Conservation (phyloP, 1,140 invertebrate species). For the Daktulosphaira vitifoliae region DNA sequence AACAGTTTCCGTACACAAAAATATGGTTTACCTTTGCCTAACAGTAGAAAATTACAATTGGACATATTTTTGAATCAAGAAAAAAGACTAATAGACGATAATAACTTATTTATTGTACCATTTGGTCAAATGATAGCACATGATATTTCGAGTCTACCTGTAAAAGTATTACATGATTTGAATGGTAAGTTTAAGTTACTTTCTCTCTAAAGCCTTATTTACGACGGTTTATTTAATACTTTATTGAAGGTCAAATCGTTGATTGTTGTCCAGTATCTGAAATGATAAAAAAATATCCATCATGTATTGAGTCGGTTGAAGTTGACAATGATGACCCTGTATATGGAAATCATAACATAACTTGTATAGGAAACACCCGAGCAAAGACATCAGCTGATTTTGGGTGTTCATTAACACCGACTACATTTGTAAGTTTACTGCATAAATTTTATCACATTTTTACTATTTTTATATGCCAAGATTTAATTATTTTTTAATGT, state of each 20-base stretch:
- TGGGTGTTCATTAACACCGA: neutral
- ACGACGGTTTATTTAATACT: too few species aligned
- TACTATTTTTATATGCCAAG: too few species aligned
- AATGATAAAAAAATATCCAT: neutral
- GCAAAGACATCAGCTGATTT: neutral
- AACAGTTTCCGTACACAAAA: neutral
- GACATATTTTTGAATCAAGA: neutral
- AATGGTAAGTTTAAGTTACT: neutral
- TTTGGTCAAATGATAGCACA: constrained; percentile 4
- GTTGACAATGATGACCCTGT: constrained; percentile 9
- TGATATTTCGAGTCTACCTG: neutral
- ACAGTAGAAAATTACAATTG: neutral
- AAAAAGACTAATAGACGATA: neutral
- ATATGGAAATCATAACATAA: neutral
- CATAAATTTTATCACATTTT: neutral
- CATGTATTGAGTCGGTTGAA: neutral
- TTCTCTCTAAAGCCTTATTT: too few species aligned
- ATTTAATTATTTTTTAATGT: too few species aligned
- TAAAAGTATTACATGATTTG: neutral
- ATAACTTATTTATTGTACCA: neutral
- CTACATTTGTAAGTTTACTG: constrained; percentile 10
- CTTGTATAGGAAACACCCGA: neutral
- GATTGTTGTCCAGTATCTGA: neutral
- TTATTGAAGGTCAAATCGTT: neutral
- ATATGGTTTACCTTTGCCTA: neutral